Percentiles rank a stretch among this genome's conserved stretches.
Evolutionary conservation across 2,888 invertebrate genomes (phyloP).

Genomic region (Cephonodes hylas): DNA sequence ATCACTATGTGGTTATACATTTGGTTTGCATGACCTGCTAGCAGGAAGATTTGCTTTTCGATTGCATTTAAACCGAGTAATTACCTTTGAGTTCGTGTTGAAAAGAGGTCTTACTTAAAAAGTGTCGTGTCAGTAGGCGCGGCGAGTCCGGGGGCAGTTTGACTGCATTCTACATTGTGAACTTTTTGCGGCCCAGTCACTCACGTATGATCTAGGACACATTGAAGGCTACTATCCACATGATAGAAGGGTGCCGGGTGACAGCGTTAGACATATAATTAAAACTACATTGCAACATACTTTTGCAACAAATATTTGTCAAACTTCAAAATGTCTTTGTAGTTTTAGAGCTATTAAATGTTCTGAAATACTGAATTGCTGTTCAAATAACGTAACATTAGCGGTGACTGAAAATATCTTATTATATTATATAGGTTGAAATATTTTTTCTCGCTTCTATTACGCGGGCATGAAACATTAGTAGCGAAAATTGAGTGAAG

Average conservation of each 20-base stretch:
- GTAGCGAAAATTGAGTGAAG: too few species aligned
- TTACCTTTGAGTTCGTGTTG: background rate
- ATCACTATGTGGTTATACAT: conserved; percentile 18
- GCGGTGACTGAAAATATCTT: background rate
- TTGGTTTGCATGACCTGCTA: conserved; percentile 14
- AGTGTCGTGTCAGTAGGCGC: conserved; percentile 20
- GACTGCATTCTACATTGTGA: conserved; percentile 33
- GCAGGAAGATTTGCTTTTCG: background rate
- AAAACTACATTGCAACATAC: background rate
- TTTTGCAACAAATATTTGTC: background rate
- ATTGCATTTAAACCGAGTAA: conserved; percentile 14
- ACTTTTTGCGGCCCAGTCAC: conserved; percentile 39
- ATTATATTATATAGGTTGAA: background rate
- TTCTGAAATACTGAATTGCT: background rate
- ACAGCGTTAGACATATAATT: conserved; percentile 5
- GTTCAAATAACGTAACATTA: background rate
- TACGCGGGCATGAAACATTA: too few species aligned
- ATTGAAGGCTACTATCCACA: conserved; percentile 41
- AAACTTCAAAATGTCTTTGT: background rate
- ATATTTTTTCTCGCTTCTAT: background rate
- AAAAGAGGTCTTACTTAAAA: conserved; percentile 8
- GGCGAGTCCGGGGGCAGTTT: conserved; percentile 19
- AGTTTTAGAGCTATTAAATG: background rate
- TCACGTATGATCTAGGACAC: conserved; percentile 49
- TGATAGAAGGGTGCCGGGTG: conserved; percentile 30